Evolutionary conservation across 2,113 vertebrate genomes (phyloP), one percentile per base, ranked within the genome.

Genomic region (Lycocorax pyrrhopterus): DNA sequence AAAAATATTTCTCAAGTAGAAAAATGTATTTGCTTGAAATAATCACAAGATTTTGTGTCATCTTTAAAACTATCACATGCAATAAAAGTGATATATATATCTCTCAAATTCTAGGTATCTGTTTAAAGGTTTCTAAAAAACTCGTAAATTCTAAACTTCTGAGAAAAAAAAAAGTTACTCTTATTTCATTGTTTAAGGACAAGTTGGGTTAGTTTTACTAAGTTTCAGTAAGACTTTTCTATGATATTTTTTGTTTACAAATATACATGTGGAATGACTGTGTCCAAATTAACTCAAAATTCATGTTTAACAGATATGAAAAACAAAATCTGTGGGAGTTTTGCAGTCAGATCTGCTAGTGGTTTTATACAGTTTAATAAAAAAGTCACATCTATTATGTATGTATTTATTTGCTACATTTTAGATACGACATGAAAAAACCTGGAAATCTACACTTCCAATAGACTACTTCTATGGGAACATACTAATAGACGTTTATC

Each of bases 201-300:
- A 64, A 53, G 3, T 7, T 47, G 3, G 2, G 39, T 75, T 84
- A 32, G 4, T 68, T 72, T 41, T 56, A n/a, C 46, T 32, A 30
- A 60, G 27, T 63, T 63, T 89, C n/a, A 35, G 25, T 26, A 86
- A 43, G 17, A 69, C 2, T 63, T 74, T 79, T 87, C n/a, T 71
- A 12, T 23, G 1, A 47, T 39, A n/a, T 29, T 62, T 2, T 2
- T 62, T 23, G 16, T 82, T 85, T 69, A 4, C 23, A 94, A 75
- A 72, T 78, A 8, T 64, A n/a, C 35, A 58, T 49, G 64, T 53
- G 14, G 32, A 94, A 92, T 35, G 6, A 35, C 12, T 81, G 52
- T 29, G n/a, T 76, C 19, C 8, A 93, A 96, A 85, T 92, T 22
- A 95, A 84, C 56, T 85, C n/a, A 94, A 94, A 94, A 80, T 78